Percentiles rank a stretch among this genome's conserved stretches.
These are phyloP conservation scores for Nerophis ophidion DNA, from an alignment of 2,113 vertebrate genomes.

Conservation along the genomic window DNA sequence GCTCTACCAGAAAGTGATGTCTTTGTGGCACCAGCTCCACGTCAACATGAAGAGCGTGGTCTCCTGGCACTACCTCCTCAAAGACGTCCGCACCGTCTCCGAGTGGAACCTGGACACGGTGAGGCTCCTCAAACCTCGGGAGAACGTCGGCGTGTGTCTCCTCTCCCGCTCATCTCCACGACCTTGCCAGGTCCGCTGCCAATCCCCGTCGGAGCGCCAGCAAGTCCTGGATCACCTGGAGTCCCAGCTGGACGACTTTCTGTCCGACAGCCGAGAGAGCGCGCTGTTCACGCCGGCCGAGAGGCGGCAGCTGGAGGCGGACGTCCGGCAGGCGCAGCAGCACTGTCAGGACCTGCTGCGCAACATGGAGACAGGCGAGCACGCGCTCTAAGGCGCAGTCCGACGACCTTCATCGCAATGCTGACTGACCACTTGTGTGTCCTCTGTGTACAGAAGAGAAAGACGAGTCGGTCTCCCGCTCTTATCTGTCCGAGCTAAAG, in stretches of 20 bases:
- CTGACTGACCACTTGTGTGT: background rate
- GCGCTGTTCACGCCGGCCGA: slow-evolving; percentile 81
- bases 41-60: slow-evolving; percentile 95
- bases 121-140: slow-evolving; percentile 10
- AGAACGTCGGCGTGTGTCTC: background rate
- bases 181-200: slow-evolving; percentile 74
- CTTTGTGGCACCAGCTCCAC: slow-evolving; percentile 95
- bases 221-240: slow-evolving; percentile 82
- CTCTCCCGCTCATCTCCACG: background rate
- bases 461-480: slow-evolving; percentile 83
- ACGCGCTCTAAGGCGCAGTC: background rate
- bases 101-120: slow-evolving; percentile 89
- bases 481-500: slow-evolving; percentile 84
- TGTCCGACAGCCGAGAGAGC: slow-evolving; percentile 87
- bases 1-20: slow-evolving; percentile 96
- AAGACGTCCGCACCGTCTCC: slow-evolving; percentile 81
- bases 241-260: slow-evolving; percentile 83
- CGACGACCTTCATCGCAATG: too few relatives aligned
- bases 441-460: slow-evolving; percentile 79
- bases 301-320: slow-evolving; percentile 78
- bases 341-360: slow-evolving; percentile 82
- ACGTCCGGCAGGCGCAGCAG: slow-evolving; percentile 79
- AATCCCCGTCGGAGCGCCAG: slow-evolving; percentile 76
- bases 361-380: slow-evolving; percentile 86
- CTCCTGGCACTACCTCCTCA: slow-evolving; percentile 91